phyloP scores from a whole-genome alignment of 2,888 invertebrate species.

The Metopia argyrocephala region DNA sequence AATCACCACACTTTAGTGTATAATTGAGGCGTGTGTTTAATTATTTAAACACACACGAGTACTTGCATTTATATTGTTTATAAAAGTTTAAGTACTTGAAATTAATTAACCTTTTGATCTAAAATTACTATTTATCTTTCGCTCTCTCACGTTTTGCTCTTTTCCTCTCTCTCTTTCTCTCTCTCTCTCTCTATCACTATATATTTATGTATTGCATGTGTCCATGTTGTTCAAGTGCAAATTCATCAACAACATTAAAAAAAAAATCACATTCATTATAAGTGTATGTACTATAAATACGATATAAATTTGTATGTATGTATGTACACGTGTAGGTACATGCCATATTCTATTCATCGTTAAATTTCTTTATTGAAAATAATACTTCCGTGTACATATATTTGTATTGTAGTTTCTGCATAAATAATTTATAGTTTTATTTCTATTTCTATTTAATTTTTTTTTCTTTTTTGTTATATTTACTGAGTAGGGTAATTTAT shows the following conservation, averaged over 20 bases:
- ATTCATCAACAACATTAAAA: conserved; percentile 47
- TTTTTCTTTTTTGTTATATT: conserved; percentile 11
- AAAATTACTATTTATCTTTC: conserved; percentile 43
- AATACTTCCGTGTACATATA: conserved; percentile 60
- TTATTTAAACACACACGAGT: conserved; percentile 1
- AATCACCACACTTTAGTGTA: not conserved
- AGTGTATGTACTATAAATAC: too few relatives aligned
- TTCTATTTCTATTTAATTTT: not conserved
- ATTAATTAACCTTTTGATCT: conserved; percentile 63
- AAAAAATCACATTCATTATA: not conserved
- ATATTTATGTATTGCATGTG: not conserved
- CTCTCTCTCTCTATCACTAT: not conserved
- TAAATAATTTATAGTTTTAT: conserved; percentile 1
- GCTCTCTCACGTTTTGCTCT: too few relatives aligned
- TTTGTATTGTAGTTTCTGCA: conserved; percentile 38
- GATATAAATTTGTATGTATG: not conserved
- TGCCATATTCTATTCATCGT: not conserved
- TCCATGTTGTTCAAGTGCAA: conserved; percentile 54
- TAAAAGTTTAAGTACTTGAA: conserved; percentile 50
- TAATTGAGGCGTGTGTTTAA: not conserved
- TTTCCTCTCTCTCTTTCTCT: too few relatives aligned
- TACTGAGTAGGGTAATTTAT: conserved; percentile 45
- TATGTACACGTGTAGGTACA: not conserved
- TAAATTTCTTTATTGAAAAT: too few relatives aligned
- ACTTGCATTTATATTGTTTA: conserved; percentile 16